phyloP scores from a whole-genome alignment of 1,140 invertebrate species.

The Popillia japonica region DNA sequence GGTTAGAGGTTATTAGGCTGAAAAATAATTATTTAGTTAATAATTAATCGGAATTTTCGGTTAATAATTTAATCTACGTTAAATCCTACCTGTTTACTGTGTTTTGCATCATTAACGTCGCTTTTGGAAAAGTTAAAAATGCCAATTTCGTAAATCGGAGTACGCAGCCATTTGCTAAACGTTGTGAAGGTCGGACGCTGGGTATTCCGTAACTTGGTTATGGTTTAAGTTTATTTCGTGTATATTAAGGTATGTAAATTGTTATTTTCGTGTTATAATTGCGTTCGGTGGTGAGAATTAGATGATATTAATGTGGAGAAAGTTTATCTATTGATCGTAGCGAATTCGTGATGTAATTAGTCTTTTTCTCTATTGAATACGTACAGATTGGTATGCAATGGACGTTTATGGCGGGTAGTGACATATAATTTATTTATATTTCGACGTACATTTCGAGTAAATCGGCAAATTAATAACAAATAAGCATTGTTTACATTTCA shows the following conservation, averaged over 20 bases:
- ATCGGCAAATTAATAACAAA: not conserved
- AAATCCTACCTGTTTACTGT: not conserved
- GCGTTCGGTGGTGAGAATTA: not conserved
- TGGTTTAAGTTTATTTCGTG: slow-evolving; percentile 48
- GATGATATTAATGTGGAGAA: not conserved
- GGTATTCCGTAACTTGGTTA: slow-evolving; percentile 54
- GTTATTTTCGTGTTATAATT: slow-evolving; percentile 6
- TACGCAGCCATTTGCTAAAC: slow-evolving; percentile 40
- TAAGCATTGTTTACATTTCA: slow-evolving; percentile 58
- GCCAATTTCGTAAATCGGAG: slow-evolving; percentile 1
- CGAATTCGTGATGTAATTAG: slow-evolving; percentile 54
- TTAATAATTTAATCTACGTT: slow-evolving; percentile 17
- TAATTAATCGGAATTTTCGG: not conserved
- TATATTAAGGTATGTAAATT: slow-evolving; percentile 41
- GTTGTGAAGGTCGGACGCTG: slow-evolving; percentile 58
- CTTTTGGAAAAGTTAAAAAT: slow-evolving; percentile 22
- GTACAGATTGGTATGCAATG: slow-evolving; percentile 50
- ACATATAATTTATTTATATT: slow-evolving; percentile 41
- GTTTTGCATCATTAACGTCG: not conserved
- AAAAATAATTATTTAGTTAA: slow-evolving; percentile 29
- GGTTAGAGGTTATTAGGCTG: slow-evolving; percentile 54
- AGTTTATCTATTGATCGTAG: not conserved
- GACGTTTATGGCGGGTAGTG: slow-evolving; percentile 50
- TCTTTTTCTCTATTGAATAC: slow-evolving; percentile 47
- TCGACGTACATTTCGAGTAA: not conserved